Evolutionary conservation across 2,888 invertebrate species (phyloP).

Genomic region (Hirtodrosophila cameraria): DNA sequence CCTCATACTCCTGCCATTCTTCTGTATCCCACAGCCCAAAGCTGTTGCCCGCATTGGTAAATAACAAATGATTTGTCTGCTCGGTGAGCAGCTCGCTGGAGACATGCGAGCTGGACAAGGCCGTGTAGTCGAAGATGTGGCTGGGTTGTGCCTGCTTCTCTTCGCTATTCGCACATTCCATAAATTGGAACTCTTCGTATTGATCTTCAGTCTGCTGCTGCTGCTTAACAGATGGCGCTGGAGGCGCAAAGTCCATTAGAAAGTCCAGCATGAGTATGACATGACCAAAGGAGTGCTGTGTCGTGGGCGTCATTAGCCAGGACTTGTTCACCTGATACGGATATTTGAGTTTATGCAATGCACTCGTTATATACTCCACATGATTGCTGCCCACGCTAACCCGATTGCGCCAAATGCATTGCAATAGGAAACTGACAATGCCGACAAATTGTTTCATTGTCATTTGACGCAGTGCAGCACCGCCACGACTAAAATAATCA

Average conservation of each 20-base stretch:
- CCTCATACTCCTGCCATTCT: slow-evolving; percentile 68
- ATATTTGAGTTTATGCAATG: slow-evolving; percentile 80
- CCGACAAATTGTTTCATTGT: slow-evolving; percentile 82
- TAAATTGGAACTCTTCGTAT: slow-evolving; percentile 53
- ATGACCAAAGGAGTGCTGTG: slow-evolving; percentile 82
- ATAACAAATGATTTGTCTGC: slow-evolving; percentile 64
- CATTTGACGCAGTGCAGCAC: slow-evolving; percentile 78
- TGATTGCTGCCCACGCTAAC: slow-evolving; percentile 76
- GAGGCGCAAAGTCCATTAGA: slow-evolving; percentile 78
- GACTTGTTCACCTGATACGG: slow-evolving; percentile 82
- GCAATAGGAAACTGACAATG: slow-evolving; percentile 79
- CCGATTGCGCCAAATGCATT: slow-evolving; percentile 76
- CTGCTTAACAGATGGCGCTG: slow-evolving; percentile 12
- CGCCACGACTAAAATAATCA: slow-evolving; percentile 70
- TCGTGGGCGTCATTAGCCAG: slow-evolving; percentile 83
- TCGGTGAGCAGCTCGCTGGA: slow-evolving; percentile 57
- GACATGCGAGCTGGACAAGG: slow-evolving; percentile 42
- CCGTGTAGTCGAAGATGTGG: slow-evolving; percentile 37
- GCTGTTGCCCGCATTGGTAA: slow-evolving; percentile 68
- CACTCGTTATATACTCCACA: slow-evolving; percentile 80
- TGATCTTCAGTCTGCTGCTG: slow-evolving; percentile 6
- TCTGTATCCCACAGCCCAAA: slow-evolving; percentile 80
- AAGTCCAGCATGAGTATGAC: slow-evolving; percentile 81
- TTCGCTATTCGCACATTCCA: slow-evolving; percentile 53
- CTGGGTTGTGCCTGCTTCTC: too few species aligned